Evolutionary conservation across 2,888 invertebrate species (phyloP).

Genomic region (Macrosiphum euphorbiae): DNA sequence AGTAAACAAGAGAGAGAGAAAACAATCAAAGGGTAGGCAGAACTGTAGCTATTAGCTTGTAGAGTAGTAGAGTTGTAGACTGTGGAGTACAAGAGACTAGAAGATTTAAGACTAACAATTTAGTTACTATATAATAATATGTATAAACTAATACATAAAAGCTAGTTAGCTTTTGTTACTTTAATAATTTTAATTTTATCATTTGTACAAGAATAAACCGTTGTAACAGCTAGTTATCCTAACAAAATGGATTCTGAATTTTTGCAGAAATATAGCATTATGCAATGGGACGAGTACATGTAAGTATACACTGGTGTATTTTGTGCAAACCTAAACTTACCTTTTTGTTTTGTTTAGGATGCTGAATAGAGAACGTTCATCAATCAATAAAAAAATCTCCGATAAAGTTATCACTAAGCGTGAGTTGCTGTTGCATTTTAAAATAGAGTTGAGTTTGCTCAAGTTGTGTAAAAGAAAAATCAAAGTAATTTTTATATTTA

Average conservation of each 20-base stretch:
- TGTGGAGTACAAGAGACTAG: not conserved
- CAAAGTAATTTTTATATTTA: slow-evolving; percentile 1
- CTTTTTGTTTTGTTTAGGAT: not conserved
- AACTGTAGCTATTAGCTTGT: not conserved
- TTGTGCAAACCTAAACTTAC: not conserved
- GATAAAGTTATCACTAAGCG: not conserved
- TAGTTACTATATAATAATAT: not conserved
- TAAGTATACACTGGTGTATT: not conserved
- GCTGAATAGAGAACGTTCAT: not conserved
- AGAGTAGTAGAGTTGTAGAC: no score
- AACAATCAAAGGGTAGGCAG: not conserved
- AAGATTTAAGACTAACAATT: not conserved
- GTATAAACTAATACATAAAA: not conserved
- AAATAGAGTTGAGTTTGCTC: not conserved
- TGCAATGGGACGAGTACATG: not conserved
- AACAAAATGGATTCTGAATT: not conserved
- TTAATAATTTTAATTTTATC: not conserved
- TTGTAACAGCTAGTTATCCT: not conserved
- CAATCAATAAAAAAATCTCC: not conserved
- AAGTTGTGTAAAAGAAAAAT: not conserved
- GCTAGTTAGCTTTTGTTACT: not conserved
- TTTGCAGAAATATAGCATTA: not conserved
- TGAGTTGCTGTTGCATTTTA: not conserved
- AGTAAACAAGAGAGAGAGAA: no score
- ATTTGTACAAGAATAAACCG: not conserved